These are phyloP conservation scores for Cladorhizidae sp. DNA, from an alignment of 37 sponge, comb jelly and placozoan species.

Conservation along the genomic window DNA sequence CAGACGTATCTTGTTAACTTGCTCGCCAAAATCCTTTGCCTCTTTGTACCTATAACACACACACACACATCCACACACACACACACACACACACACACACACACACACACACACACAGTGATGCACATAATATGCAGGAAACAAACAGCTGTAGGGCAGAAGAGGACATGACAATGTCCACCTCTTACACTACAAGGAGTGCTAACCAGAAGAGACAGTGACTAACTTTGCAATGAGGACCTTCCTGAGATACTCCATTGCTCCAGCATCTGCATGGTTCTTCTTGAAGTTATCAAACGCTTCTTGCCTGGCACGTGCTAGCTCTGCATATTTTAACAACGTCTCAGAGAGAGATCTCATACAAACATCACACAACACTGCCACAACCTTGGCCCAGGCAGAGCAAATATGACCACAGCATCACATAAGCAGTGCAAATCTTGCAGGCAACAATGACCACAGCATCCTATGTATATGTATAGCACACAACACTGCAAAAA, in stretches of 20 bases:
- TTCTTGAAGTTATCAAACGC: slow-evolving; percentile 92
- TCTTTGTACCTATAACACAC: slow-evolving; percentile 77
- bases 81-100: too few species aligned
- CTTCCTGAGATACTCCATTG: slow-evolving; percentile 85
- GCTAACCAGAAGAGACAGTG: not conserved
- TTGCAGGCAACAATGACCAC: too few species aligned
- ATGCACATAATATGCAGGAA: too few species aligned
- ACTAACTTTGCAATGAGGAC: slow-evolving; percentile 75
- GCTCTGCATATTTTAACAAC: slow-evolving; percentile 33
- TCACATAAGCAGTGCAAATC: too few species aligned
- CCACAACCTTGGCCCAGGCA: too few species aligned
- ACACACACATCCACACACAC: not conserved
- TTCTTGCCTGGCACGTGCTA: slow-evolving; percentile 83
- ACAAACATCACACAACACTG: too few species aligned
- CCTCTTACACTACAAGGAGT: not conserved
- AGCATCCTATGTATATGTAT: too few species aligned
- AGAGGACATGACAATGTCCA: not conserved
- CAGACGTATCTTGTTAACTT: slow-evolving; percentile 73
- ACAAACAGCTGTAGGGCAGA: not conserved
- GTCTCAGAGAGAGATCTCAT: too few species aligned
- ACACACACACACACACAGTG: too few species aligned
- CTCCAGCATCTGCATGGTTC: slow-evolving; percentile 67
- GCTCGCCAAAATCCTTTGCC: slow-evolving; percentile 91
- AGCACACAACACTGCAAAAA: too few species aligned
- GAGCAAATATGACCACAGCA: too few species aligned